Conservation (phyloP, 2,113 vertebrate genomes). For the Psophia crepitans region DNA sequence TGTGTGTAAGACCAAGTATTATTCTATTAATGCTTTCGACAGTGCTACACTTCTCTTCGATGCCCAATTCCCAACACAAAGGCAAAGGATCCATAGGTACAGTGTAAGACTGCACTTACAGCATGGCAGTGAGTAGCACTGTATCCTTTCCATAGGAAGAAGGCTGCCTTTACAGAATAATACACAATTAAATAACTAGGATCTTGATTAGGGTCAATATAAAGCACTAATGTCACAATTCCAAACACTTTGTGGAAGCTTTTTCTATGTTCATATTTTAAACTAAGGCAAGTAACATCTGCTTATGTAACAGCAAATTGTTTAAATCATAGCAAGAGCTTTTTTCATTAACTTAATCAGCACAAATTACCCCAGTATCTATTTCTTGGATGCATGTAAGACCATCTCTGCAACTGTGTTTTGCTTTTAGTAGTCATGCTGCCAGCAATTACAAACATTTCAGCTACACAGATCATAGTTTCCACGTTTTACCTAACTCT, state of each 20-base stretch:
- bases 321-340: background rate
- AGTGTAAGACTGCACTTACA: background rate
- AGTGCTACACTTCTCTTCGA: accelerated
- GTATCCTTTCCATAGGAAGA: background rate
- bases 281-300: background rate
- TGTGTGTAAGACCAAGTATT: background rate
- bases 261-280: background rate
- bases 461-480: background rate
- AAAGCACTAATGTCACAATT: background rate
- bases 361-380: background rate
- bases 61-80: accelerated
- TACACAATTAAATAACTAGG: background rate
- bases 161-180: background rate
- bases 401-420: background rate
- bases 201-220: background rate
- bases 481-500: background rate
- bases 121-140: background rate
- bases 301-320: background rate
- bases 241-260: background rate
- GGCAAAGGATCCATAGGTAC: background rate
- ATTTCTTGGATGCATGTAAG: background rate
- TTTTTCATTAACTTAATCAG: background rate
- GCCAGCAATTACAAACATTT: background rate
- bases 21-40: background rate
- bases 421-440: background rate